Evolutionary conservation across 2,888 invertebrate genomes (phyloP), one percentile per base, ranked within the genome.

Genomic region (Aricia artaxerxes): DNA sequence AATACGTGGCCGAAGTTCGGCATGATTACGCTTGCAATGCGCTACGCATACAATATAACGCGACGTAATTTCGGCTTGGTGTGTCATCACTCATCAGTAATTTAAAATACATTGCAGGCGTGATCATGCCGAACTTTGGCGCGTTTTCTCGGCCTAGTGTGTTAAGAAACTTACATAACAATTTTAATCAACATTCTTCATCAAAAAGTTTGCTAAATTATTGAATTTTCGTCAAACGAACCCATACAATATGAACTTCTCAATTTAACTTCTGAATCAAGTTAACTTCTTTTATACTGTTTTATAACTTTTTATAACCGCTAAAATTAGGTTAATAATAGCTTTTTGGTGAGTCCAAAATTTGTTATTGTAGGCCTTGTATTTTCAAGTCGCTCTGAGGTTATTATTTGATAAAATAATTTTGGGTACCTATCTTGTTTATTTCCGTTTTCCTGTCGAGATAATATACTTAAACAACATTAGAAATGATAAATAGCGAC

Each of bases 181-280:
- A n/a, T 60, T 11, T 13, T 24, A 64, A 11, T 69, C 13, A 11
- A 69, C 35, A 13, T 11, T 35, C 11, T 13, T 16, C 38, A 38
- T 69, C 35, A 69, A 69, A 4, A 31, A 69, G 35, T 9, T 69
- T 16, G 24, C 1, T 6, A 69, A 35, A 5, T 69, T 35, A 69
- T 38, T 5, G 35, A 69, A 69, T 69, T 69, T 38, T 69, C 38
- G 16, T 69, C 69, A 69, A 38, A 11, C 35, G 31, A 35, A 38
- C 13, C 24, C 5, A n/a, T 31, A 64, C 35, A 69, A 35, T 38
- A 72, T 73, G 69, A 78, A 78, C 73, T 73, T 73, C 60, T 60
- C 78, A 78, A 78, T 78, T 60, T 73, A 78, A 78, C 78, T 78
- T 73, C 40, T 60, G 44, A 73, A 73, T 24, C 9, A 64, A 64